Base-by-base conservation (phyloP, 2,113 vertebrate genomes). In the Percopsis transmontana region DNA sequence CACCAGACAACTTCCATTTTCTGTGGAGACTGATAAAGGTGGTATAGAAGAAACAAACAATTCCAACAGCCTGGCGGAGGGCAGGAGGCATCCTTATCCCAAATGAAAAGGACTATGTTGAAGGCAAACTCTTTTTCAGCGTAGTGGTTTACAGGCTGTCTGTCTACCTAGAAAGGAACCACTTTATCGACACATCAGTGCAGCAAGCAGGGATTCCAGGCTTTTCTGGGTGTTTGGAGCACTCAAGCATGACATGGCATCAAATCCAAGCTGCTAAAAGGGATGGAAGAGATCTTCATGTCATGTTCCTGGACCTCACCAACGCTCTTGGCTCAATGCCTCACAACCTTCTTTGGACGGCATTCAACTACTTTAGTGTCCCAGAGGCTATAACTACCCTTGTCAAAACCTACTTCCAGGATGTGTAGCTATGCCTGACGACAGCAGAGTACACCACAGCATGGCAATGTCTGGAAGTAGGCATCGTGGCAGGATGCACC, bases 21-120 rank as follows among this genome's bases (percentile, higher is more conserved):
- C 44, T 69, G 12, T 62, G 67, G 67, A 40, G 39, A 40, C 39
- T 40, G 39, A 40, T 40, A 11, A 40, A 40, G 39, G 39, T 40
- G 39, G 39, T 2, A 11, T 40, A 11, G 39, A 5, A 40, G 39
- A 40, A 40, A 40, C 39, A 40, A 40, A 11, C 39, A 1, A 40
- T 40, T 7, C 40, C 40, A 41, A 41, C 40, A 41, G 40, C 40
- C 40, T 63, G 67, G 67, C 11, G 2, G 3, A n/a, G 27, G 18
- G 67, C 58, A 51, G 38, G 54, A 27, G 55, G 66, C 11, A 18
- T 68, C 54, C 27, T 67, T 9, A 68, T 39, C 55, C 66, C 66
- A 13, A 61, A 70, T n/a, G 60, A 54, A 12, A 65, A 57, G 40
- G 27, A 42, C 24, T 15, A 61, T 15, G 51, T 65, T 10, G 68